Base-by-base conservation (phyloP, 2,888 invertebrate genomes). In the Hemistola chrysoprasaria region DNA sequence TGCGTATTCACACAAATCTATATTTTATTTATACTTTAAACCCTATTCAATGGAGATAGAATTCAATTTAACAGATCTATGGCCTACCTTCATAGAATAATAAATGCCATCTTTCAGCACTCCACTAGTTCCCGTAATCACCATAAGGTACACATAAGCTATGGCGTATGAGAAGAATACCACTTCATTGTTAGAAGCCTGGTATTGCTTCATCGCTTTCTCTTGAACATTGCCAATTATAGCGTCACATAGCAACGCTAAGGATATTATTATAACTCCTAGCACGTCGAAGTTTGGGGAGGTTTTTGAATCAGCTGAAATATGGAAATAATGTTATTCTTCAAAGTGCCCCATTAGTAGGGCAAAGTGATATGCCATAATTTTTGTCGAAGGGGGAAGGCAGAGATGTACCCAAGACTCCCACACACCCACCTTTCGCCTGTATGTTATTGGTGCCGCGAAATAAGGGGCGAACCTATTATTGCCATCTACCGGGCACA, bases 141-240 rank as follows among this genome's bases (percentile, higher is more conserved):
- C 63, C 31, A 96, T 85, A 31, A 98, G 90, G 77, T 97, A 98
- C 0, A 93, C 55, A 68, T 95, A 95, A 2, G 97, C 98, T 55
- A 98, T 92, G 0, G 93, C 92, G 77, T 98, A 98, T 0, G 98
- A 98, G 71, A 97, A 98, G 36, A 97, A 90, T 0, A 97, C 97
- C 30, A 98, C 94, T 90, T 98, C 98, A 50, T 95, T 94, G 77
- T 97, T 98, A 0, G 94, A 90, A 0, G 97, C 97, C 48, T 93
- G 92, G 69, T 94, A 91, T 47, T 92, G 92, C 62, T 95, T 95
- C 95, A 99, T 97, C 0, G 95, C 94, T 72, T 98, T 98, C 76
- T 99, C 98, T 81, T 99, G 98, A 0, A 98, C 95, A 83, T 99
- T 99, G 9, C 98, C 98, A 52, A 99, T 98, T 6, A 95, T 92